Evolutionary conservation across 2,113 vertebrate species (phyloP), one percentile per base, ranked within the genome.

Genomic region (Colaptes auratus): DNA sequence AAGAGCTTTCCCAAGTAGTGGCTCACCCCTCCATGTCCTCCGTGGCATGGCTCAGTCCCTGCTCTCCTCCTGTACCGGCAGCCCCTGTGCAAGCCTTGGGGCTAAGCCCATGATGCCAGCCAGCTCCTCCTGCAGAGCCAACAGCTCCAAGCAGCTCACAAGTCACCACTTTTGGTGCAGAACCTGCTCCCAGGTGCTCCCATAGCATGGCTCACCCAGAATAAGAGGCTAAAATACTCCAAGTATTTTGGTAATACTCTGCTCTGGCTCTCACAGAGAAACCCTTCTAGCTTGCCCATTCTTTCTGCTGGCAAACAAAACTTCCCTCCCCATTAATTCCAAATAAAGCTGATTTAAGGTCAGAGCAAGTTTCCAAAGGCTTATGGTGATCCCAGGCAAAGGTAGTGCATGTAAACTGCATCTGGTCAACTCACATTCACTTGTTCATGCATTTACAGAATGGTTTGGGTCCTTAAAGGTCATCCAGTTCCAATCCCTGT

Each of bases 71-170:
- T 12, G 2, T 21, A 10, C 7, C 73, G 15, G 64, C 46, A 69
- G 64, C 25, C 44, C 44, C 65, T 9, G 11, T 3, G 15, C 35
- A 14, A 66, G 44, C 25, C 77, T 31, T 1, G 31, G 13, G 44
- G 16, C 11, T 1, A 15, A 81, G 25, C 1, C 21, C 4, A 2
- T 2, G 46, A 3, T 15, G 9, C 18, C 44, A 25, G 17, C 31
- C 86, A 14, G 25, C n/a, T 42, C 28, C 28, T n/a, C 20, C 2
- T 3, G 27, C 21, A 48, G 17, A 31, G 25, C 2, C 44, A 19
- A 4, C 1, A 3, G 23, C 39, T 48, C 66, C 1, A 2, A 16
- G n/a, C 20, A 27, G 19, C 33, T 15, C 33, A 30, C 2, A 2
- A 36, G 55, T 36, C 46, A 52, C 39, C 10, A 2, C 16, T 30